phyloP scores from a whole-genome alignment of 1,140 invertebrate species.

The Papilio polyxenes region DNA sequence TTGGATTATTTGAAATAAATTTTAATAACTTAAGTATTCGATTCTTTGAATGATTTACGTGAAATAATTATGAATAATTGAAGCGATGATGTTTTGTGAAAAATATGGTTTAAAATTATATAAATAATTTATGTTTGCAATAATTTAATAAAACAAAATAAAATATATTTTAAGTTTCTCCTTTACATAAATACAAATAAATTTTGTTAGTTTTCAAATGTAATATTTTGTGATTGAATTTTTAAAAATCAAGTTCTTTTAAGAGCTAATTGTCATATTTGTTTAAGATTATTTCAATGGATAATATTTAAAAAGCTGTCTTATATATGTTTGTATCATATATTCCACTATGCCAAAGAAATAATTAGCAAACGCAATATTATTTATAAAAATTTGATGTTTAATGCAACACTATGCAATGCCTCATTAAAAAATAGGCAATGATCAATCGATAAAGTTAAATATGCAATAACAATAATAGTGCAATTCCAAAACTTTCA shows the following conservation, averaged over 20 bases:
- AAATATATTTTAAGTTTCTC: not conserved
- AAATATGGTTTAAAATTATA: not conserved
- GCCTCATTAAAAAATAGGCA: not conserved
- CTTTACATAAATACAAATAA: too few relatives aligned
- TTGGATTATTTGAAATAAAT: not conserved
- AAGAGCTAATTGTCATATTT: too few relatives aligned
- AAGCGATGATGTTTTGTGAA: not conserved
- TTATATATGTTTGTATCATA: not conserved
- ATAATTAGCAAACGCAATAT: conserved; percentile 9
- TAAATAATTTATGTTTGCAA: not conserved
- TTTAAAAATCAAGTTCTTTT: too few relatives aligned
- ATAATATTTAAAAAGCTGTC: not conserved
- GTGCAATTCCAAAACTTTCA: too few relatives aligned
- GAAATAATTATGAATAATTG: not conserved
- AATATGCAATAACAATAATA: not conserved
- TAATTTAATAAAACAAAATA: not conserved
- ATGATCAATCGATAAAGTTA: not conserved
- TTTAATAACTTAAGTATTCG: not conserved
- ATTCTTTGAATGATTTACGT: not conserved
- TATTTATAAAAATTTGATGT: not conserved
- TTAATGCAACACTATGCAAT: conserved; percentile 34
- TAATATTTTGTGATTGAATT: too few relatives aligned
- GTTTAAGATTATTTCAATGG: not conserved
- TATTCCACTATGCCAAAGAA: conserved; percentile 21
- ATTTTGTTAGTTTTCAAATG: too few relatives aligned